Percentiles rank a stretch among this genome's conserved stretches.
Evolutionary conservation across 2,888 invertebrate species (phyloP).

Genomic region (Heliconius hortense): DNA sequence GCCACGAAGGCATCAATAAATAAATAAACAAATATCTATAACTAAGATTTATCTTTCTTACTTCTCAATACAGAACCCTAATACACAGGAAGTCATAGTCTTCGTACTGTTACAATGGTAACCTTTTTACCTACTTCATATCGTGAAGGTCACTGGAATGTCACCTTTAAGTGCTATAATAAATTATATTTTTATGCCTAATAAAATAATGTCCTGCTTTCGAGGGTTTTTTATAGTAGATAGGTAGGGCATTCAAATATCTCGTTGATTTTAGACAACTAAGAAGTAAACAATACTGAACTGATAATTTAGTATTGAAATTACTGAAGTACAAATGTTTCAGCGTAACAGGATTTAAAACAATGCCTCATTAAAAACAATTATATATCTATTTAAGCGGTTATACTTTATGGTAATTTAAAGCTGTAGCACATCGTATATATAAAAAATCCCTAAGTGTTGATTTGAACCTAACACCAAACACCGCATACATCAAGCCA

Average conservation of each 20-base stretch:
- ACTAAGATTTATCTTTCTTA: not conserved
- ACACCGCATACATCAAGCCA: too few relatives aligned
- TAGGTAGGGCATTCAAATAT: too few relatives aligned
- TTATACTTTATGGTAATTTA: not conserved
- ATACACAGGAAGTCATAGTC: not conserved
- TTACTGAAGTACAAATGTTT: too few relatives aligned
- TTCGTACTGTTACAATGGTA: not conserved
- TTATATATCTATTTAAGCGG: not conserved
- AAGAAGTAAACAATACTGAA: too few relatives aligned
- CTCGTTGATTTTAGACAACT: too few relatives aligned
- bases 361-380: not conserved
- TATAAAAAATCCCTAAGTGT: too few relatives aligned
- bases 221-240: not conserved
- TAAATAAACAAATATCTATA: too few relatives aligned
- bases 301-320: too few relatives aligned
- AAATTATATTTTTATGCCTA: conserved; percentile 2
- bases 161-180: conserved; percentile 2
- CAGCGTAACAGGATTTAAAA: not conserved
- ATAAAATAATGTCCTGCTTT: conserved; percentile 8
- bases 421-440: too few relatives aligned
- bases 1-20: too few relatives aligned
- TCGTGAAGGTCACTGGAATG: conserved; percentile 8
- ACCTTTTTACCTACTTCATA: not conserved
- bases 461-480: too few relatives aligned
- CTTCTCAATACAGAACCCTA: not conserved